A percentile compares a stretch with the other conserved stretches of the same genome.
phyloP scores from a whole-genome alignment of 2,888 invertebrate genomes.

The Electrophaes corylata region DNA sequence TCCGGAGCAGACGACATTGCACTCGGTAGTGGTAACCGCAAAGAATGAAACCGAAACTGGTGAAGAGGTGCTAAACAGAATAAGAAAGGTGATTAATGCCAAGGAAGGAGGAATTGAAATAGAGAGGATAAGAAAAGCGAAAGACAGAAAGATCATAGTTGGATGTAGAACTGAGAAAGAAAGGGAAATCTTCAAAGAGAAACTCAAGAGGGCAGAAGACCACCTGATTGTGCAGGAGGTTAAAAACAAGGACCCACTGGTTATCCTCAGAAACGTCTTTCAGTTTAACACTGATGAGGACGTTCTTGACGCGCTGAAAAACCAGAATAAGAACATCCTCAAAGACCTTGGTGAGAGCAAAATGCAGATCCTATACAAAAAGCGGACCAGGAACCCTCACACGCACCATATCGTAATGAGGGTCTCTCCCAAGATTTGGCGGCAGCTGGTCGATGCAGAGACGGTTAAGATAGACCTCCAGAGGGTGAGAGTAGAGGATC shows the following conservation, averaged over 20 bases:
- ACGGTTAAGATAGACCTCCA: conserved; percentile 2
- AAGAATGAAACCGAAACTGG: neutral
- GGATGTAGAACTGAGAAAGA: neutral
- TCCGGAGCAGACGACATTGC: neutral
- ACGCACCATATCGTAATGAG: neutral
- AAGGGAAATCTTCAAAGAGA: neutral
- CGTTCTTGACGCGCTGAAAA: neutral
- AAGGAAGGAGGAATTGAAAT: neutral
- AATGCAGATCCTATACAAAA: neutral
- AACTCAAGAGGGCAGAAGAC: neutral
- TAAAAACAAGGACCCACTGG: neutral
- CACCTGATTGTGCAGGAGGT: neutral
- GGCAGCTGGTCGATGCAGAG: neutral
- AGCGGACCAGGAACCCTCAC: neutral
- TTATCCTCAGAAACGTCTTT: neutral
- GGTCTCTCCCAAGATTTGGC: conserved; percentile 1
- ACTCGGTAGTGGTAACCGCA: neutral
- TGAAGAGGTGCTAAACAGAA: neutral
- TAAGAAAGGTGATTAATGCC: neutral
- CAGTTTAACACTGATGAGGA: neutral
- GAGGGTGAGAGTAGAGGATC: neutral
- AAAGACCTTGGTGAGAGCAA: neutral
- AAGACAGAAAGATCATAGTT: neutral
- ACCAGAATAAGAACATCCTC: neutral
- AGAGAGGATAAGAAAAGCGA: no score